Evolutionary conservation across 1,140 invertebrate species (phyloP).

Genomic region (Diuraphis noxia): DNA sequence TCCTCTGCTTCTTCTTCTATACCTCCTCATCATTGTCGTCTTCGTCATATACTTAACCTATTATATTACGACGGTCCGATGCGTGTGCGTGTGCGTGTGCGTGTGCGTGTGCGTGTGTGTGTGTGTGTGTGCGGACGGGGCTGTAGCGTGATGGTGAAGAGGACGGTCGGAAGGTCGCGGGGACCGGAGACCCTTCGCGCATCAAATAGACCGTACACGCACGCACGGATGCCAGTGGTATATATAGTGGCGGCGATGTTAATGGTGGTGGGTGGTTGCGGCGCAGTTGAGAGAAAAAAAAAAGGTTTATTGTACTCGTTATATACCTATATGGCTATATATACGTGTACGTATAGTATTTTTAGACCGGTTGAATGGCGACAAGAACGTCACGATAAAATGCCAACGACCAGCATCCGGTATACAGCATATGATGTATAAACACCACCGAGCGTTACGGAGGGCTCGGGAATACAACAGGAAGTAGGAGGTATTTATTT

Average conservation of each 20-base stretch:
- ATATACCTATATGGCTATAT: slow-evolving; percentile 20
- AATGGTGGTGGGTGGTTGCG: neutral
- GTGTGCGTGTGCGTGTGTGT: neutral
- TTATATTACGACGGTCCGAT: slow-evolving; percentile 20
- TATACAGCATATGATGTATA: neutral
- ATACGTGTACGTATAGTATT: neutral
- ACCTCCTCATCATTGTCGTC: neutral
- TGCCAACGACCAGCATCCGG: slow-evolving; percentile 52
- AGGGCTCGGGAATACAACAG: slow-evolving; percentile 3
- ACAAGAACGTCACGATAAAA: slow-evolving; percentile 52
- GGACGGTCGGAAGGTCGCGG: neutral
- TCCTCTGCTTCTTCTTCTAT: neutral
- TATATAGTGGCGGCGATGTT: neutral
- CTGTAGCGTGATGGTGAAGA: neutral
- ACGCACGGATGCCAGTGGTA: slow-evolving; percentile 4
- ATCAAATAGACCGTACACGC: slow-evolving; percentile 39
- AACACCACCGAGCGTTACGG: slow-evolving; percentile 16
- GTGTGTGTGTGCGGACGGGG: neutral
- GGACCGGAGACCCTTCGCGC: slow-evolving; percentile 25
- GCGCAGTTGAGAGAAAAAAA: slow-evolving; percentile 38
- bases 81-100: neutral
- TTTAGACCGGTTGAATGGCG: slow-evolving; percentile 51
- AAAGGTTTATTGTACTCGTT: slow-evolving; percentile 37
- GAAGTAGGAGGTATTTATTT: slow-evolving; percentile 46
- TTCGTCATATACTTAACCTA: neutral